Evolutionary conservation across 2,888 invertebrate genomes (phyloP).

Genomic region (Euplagia quadripunctaria): DNA sequence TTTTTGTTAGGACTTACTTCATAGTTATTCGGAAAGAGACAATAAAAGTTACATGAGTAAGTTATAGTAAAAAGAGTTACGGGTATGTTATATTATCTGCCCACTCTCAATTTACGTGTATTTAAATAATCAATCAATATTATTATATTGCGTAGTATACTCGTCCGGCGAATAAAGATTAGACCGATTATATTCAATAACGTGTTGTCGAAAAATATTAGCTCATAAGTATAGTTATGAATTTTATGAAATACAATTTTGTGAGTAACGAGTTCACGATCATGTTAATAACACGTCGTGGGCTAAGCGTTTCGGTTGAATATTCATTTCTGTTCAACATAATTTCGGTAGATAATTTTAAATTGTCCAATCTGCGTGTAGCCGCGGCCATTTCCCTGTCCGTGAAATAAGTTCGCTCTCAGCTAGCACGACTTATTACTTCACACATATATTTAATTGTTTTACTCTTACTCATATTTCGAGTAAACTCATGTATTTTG

Average conservation of each 20-base stretch:
- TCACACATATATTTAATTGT: conserved; percentile 74
- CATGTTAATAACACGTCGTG: conserved; percentile 82
- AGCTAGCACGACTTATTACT: conserved; percentile 74
- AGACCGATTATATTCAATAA: conserved; percentile 79
- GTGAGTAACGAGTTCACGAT: conserved; percentile 84
- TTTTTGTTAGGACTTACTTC: too few relatives aligned
- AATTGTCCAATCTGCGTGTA: conserved; percentile 78
- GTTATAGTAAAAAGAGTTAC: neutral
- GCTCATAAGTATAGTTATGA: conserved; percentile 85
- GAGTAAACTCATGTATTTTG: conserved; percentile 5
- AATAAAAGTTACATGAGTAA: too few relatives aligned
- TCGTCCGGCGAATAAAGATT: conserved; percentile 52
- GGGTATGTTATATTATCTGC: neutral
- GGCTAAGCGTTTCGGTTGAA: conserved; percentile 84
- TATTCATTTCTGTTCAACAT: conserved; percentile 85
- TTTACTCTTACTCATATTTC: conserved; percentile 41
- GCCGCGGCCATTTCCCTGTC: conserved; percentile 53
- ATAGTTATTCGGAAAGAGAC: too few relatives aligned
- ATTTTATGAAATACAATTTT: conserved; percentile 86
- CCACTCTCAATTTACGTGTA: conserved; percentile 20
- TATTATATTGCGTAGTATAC: conserved; percentile 46
- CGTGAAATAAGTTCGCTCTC: conserved; percentile 58
- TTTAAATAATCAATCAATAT: conserved; percentile 57
- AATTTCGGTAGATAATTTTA: conserved; percentile 84
- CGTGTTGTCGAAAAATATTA: conserved; percentile 84